phyloP scores from a whole-genome alignment of 1,140 invertebrate genomes.

The Vanessa atalanta region DNA sequence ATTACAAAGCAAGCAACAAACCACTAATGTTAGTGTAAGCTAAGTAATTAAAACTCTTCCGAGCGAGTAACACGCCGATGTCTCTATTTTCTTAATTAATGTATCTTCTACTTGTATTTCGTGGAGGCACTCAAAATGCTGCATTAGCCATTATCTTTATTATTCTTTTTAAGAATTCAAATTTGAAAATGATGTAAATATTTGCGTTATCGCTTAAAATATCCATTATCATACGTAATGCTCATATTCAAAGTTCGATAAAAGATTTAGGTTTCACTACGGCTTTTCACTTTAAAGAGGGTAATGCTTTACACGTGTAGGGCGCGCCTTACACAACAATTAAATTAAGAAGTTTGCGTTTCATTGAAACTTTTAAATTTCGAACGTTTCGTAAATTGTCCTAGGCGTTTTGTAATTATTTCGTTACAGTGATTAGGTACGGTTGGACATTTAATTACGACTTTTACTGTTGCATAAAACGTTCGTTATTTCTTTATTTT shows the following conservation, averaged over 20 bases:
- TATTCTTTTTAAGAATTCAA: slow-evolving; percentile 23
- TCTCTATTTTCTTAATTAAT: slow-evolving; percentile 41
- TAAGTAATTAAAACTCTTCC: slow-evolving; percentile 38
- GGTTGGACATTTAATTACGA: not conserved
- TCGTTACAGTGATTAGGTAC: not conserved
- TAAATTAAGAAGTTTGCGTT: no score
- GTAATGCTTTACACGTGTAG: slow-evolving; percentile 18
- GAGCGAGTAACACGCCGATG: slow-evolving; percentile 30
- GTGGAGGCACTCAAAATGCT: slow-evolving; percentile 27
- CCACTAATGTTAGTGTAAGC: slow-evolving; percentile 11
- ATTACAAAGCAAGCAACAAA: slow-evolving; percentile 28
- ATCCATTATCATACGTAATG: slow-evolving; percentile 37
- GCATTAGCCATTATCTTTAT: slow-evolving; percentile 31
- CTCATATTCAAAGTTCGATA: slow-evolving; percentile 15
- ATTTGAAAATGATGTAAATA: slow-evolving; percentile 36
- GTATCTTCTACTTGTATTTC: slow-evolving; percentile 33
- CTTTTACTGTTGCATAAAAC: not conserved
- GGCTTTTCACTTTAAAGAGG: slow-evolving; percentile 3
- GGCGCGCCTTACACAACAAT: not conserved
- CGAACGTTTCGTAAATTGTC: no score
- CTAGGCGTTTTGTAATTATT: not conserved
- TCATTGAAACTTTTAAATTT: no score
- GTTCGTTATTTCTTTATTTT: not conserved
- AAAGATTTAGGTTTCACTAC: slow-evolving; percentile 11
- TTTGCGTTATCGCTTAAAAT: slow-evolving; percentile 38